Base-by-base conservation (phyloP, 2,113 vertebrate species). In the Callorhinus ursinus region DNA sequence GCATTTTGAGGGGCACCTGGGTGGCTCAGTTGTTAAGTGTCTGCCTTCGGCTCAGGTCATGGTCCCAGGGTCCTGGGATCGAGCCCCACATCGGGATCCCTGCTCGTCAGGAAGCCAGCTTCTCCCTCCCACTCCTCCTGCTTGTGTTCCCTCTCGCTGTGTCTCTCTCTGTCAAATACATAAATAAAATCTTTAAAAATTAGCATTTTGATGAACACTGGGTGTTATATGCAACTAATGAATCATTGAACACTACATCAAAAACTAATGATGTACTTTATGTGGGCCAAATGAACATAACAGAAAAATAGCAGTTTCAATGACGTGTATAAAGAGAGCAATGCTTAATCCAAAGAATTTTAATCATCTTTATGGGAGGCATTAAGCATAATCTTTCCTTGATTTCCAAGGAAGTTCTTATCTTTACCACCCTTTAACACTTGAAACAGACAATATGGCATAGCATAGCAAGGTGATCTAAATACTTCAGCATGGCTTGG, bases 361-460 rank as follows among this genome's bases (percentile, higher is more conserved):
- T 74, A 57, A 9, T 69, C 14, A 96, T 63, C 5, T 84, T 91
- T 94, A 33, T 42, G 13, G 19, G 18, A 65, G 21, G 77, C 9
- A 87, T 63, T 80, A 85, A 86, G 5, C 11, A 79, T 39, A 88
- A 16, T 55, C 9, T 91, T 95, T 72, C 69, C 10, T 13, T 83
- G 42, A 94, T 81, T 96, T 18, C 12, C 21, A 65, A 82, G 51
- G 13, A 67, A 9, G 5, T 63, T 94, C 12, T 18, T 93, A 57
- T 42, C 36, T 65, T 79, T 86, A 51, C 6, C 36, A 90, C 55
- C 24, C 28, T 83, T 90, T 77, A 77, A 61, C 51, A 65, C 36
- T 89, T 77, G n/a, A 90, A 96, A 93, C 9, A 89, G 51, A 90
- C 5, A 92, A 57, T 39, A 90, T 59, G 24, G 26, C 21, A 96